Evolutionary conservation across 2,797 vertebrate species (phyloP).

Genomic region (Chiroxiphia lanceolata): DNA sequence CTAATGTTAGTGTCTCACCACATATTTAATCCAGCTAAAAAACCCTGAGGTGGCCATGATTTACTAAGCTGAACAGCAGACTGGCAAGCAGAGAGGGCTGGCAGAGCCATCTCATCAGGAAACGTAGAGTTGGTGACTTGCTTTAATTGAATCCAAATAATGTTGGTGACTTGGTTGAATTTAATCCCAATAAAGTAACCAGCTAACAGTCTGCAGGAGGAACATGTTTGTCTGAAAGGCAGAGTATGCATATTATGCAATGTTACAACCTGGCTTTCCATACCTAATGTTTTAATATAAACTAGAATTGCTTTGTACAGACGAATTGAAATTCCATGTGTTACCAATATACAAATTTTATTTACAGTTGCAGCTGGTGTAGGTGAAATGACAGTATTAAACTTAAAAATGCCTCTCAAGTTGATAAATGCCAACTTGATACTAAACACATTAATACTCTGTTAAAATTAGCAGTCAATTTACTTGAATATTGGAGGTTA

Average conservation of each 20-base stretch:
- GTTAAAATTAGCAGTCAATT: conserved; percentile 60
- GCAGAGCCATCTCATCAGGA: conserved; percentile 46
- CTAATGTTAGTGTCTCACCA: conserved; percentile 71
- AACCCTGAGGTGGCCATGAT: conserved; percentile 40
- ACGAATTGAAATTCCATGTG: not conserved
- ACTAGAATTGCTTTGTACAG: not conserved
- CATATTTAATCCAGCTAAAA: conserved; percentile 70
- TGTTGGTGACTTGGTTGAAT: conserved; percentile 24
- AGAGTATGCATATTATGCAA: not conserved
- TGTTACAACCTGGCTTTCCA: conserved; percentile 23
- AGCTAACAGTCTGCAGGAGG: conserved; percentile 21
- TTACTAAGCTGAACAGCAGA: not conserved
- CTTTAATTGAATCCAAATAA: conserved; percentile 27
- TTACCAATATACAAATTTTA: conserved; percentile 33
- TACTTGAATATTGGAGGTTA: conserved; percentile 53
- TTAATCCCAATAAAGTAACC: conserved; percentile 23
- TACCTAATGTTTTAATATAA: conserved; percentile 35
- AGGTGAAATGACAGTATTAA: not conserved
- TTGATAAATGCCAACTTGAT: conserved; percentile 45
- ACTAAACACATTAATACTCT: conserved; percentile 29
- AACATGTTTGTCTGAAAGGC: not conserved
- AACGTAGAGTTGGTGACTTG: conserved; percentile 31
- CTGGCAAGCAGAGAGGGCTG: conserved; percentile 52
- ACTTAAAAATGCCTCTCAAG: conserved; percentile 38
- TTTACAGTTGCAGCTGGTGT: conserved; percentile 10